Evolutionary conservation across 2,888 invertebrate genomes (phyloP).

Genomic region (Alentia gelatinosa): DNA sequence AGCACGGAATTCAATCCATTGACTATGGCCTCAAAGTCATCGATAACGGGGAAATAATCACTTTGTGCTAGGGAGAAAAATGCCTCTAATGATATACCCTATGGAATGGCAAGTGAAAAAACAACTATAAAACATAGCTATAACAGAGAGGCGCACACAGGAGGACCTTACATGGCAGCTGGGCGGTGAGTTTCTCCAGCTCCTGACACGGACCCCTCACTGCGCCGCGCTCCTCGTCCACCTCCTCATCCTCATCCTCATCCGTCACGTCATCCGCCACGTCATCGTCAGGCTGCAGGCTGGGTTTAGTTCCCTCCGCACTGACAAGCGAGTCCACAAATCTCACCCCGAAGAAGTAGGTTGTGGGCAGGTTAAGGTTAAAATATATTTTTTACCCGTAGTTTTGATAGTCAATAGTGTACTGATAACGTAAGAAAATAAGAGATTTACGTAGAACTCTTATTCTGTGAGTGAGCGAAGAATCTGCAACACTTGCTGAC

Average conservation of each 20-base stretch:
- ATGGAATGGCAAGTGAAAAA: neutral
- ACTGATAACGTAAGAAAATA: too few relatives aligned
- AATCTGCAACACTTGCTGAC: too few relatives aligned
- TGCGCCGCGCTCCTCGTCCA: neutral
- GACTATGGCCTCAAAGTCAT: neutral
- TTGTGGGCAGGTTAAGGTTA: constrained; percentile 64
- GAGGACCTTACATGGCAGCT: constrained; percentile 72
- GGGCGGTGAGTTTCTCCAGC: constrained; percentile 70
- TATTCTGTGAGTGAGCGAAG: too few relatives aligned
- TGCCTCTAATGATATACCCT: neutral
- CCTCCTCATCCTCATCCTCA: constrained; percentile 14
- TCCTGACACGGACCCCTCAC: constrained; percentile 63
- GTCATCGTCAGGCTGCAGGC: constrained; percentile 20
- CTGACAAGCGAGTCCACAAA: constrained; percentile 63
- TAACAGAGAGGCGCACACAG: too few relatives aligned
- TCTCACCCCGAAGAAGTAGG: constrained; percentile 73
- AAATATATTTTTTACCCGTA: too few relatives aligned
- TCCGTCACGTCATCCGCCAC: neutral
- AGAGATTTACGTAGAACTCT: too few relatives aligned
- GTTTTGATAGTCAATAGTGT: too few relatives aligned
- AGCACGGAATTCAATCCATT: too few relatives aligned
- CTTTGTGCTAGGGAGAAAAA: neutral
- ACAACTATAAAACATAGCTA: too few relatives aligned
- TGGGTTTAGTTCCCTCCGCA: neutral
- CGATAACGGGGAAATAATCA: neutral